Base-by-base conservation (phyloP, 2,113 vertebrate genomes). In the Vicugna pacos region DNA sequence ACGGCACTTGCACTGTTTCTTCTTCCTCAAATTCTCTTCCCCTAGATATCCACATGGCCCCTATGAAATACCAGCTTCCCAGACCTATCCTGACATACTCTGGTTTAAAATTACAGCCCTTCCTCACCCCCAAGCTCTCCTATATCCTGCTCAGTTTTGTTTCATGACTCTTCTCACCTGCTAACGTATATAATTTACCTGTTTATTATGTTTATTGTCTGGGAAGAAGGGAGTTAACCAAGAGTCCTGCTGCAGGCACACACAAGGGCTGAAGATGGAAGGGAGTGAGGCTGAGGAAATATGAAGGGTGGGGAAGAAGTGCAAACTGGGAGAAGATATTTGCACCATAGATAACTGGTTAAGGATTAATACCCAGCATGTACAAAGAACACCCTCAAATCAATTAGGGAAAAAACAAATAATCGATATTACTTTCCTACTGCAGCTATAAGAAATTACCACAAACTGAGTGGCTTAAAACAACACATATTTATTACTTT, bases 1-100 rank as follows among this genome's bases (percentile, higher is more conserved):
- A 73, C 81, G 42, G 64, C 17, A 64, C 76, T 80, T 56, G 12
- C 46, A 82, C 80, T 82, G 28, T 58, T 50, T 84, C 62, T 56
- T 81, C 72, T 92, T 89, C 56, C 56, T 73, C 32, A 84, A 73
- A 85, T 73, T 28, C 20, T 75, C 35, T 89, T 73, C 38, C 64
- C 32, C 65, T 67, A 26, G 22, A 90, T 73, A 89, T 2, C 54
- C 46, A 84, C 19, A 50, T 56, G 54, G 77, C 72, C 20, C 42
- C n/a, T 95, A 38, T 38, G 73, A 86, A 90, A 69, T 86, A 93
- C 35, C 67, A 93, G 65, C 81, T 80, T 87, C 88, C 82, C 60
- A 64, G 42, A 85, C 81, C 58, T 95, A 86, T 52, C 13, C 28
- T 81, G 58, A 28, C 69, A 87, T 35, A 15, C 28, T n/a, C 58